These are phyloP conservation scores for Melipona beecheii DNA, from an alignment of 2,888 invertebrate genomes.

Conservation along the genomic window DNA sequence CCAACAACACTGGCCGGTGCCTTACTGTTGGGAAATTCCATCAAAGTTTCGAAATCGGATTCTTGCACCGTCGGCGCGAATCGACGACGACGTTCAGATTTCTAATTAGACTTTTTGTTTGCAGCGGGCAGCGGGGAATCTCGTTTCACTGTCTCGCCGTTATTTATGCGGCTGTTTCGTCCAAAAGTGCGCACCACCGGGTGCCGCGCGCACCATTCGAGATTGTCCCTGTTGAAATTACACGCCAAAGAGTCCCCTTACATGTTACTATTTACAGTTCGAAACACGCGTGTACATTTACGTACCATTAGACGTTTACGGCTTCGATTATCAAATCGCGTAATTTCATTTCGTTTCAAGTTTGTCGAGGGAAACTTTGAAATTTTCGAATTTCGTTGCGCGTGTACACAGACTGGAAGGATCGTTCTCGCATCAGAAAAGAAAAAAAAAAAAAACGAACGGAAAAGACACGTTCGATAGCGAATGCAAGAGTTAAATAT, in stretches of 20 bases:
- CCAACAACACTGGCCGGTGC: neutral
- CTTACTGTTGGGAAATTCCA: constrained; percentile 39
- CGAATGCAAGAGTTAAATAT: neutral
- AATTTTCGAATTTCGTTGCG: neutral
- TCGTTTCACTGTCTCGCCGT: constrained; percentile 22
- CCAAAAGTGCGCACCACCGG: constrained; percentile 7
- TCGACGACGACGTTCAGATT: constrained; percentile 43
- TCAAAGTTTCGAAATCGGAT: constrained; percentile 52
- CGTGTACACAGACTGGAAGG: no score
- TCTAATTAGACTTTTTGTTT: constrained; percentile 54
- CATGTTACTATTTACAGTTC: constrained; percentile 8
- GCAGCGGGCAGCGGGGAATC: constrained; percentile 30
- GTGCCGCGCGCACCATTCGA: constrained; percentile 4
- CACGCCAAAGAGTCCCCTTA: constrained; percentile 5
- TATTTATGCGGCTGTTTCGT: constrained; percentile 42
- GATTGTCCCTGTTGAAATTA: constrained; percentile 21
- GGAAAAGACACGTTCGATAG: neutral
- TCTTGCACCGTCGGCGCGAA: constrained; percentile 26
- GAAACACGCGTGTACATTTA: neutral
- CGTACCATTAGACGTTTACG: neutral
- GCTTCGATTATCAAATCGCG: neutral
- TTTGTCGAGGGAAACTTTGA: neutral
- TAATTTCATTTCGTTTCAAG: neutral
- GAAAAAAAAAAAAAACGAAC: no score
- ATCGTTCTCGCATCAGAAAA: neutral